phyloP scores from a whole-genome alignment of 2,797 vertebrate genomes.

The Sitta carolinensis region DNA sequence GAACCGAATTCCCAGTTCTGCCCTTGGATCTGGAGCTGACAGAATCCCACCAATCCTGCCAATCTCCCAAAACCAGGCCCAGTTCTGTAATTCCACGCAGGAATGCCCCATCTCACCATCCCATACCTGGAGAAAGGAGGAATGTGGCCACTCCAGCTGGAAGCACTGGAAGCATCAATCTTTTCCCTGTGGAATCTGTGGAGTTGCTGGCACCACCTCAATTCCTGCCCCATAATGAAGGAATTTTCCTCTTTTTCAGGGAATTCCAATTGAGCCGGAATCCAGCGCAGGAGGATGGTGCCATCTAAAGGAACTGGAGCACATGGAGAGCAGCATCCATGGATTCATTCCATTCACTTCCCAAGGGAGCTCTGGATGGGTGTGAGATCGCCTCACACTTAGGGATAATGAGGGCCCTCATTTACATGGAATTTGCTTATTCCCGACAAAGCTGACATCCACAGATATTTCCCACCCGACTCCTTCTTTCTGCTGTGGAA shows the following conservation, averaged over 20 bases:
- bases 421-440: not conserved
- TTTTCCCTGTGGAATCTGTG: not conserved
- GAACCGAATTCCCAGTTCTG: not conserved
- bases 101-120: not conserved
- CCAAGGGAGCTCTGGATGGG: not conserved
- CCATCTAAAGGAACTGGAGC: constrained; percentile 75
- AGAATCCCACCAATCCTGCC: rapidly evolving
- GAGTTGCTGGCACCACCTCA: constrained; percentile 50
- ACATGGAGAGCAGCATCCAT: not conserved
- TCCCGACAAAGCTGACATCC: not conserved
- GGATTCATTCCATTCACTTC: not conserved
- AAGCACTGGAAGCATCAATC: rapidly evolving
- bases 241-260: constrained; percentile 71
- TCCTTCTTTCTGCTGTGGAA: not conserved
- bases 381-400: not conserved
- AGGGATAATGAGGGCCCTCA: not conserved
- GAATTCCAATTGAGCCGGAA: constrained; percentile 35
- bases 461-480: not conserved
- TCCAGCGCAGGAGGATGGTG: constrained; percentile 69
- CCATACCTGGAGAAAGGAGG: not conserved
- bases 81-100: rapidly evolving
- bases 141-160: not conserved
- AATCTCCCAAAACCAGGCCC: rapidly evolving
- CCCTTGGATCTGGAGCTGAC: not conserved
- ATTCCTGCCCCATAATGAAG: constrained; percentile 64